phyloP scores from a whole-genome alignment of 2,113 vertebrate genomes.

The Rhynchopsitta pachyrhyncha region DNA sequence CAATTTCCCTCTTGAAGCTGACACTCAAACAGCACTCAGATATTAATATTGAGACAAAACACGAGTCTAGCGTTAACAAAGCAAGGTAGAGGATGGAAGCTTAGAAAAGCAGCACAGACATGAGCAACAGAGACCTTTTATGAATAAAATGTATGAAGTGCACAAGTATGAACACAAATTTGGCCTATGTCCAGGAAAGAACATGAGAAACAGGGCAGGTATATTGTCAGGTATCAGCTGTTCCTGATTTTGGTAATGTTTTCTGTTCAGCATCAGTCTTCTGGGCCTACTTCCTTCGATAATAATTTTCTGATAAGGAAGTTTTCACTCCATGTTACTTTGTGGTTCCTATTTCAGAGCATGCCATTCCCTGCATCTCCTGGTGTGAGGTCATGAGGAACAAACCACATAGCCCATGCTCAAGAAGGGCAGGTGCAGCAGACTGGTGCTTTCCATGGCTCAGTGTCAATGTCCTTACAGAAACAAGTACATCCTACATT shows the following conservation, averaged over 20 bases:
- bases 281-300: not conserved
- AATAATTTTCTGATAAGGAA: not conserved
- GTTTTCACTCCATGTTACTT: not conserved
- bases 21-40: not conserved
- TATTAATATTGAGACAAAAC: not conserved
- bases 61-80: not conserved
- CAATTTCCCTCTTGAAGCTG: not conserved
- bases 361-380: not conserved
- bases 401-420: rapidly evolving
- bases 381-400: not conserved
- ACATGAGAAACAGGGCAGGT: not conserved
- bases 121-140: not conserved
- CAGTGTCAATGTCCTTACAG: not conserved
- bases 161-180: not conserved
- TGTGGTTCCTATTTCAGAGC: not conserved
- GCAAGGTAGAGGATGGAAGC: not conserved
- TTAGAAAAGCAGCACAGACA: slow-evolving; percentile 11
- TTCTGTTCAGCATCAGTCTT: not conserved
- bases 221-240: not conserved
- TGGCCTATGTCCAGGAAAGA: not conserved
- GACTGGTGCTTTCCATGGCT: not conserved
- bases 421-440: not conserved
- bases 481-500: not conserved
- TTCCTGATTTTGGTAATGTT: not conserved
- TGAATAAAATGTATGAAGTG: not conserved